A percentile compares a stretch with the other conserved stretches of the same genome.
phyloP scores from a whole-genome alignment of 2,888 invertebrate genomes.

The Malacosoma neustria region DNA sequence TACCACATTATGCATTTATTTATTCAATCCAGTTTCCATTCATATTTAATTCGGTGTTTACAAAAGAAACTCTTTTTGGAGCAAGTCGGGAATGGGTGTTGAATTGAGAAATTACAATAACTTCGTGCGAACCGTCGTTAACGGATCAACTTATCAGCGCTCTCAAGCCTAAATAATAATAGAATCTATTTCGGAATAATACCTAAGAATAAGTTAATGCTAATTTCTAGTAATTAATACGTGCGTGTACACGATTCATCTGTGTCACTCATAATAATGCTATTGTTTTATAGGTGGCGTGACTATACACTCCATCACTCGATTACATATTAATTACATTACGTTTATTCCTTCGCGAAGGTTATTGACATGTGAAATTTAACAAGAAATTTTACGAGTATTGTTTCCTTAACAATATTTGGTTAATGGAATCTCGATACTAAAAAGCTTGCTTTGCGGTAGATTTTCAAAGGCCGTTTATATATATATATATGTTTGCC shows the following conservation, averaged over 20 bases:
- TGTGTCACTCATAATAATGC: conserved; percentile 43
- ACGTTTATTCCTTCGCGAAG: background rate
- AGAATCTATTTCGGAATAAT: background rate
- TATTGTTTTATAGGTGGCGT: conserved; percentile 51
- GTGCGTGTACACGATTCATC: conserved; percentile 54
- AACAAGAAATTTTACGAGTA: too few species aligned
- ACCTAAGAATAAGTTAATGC: conserved; percentile 1
- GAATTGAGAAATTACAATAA: conserved; percentile 66
- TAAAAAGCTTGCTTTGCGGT: too few species aligned
- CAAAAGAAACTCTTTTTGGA: conserved; percentile 53
- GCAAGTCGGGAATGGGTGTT: conserved; percentile 59
- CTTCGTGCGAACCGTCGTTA: conserved; percentile 38
- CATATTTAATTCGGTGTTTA: conserved; percentile 66
- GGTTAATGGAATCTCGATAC: too few species aligned
- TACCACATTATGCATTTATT: conserved; percentile 67
- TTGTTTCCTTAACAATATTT: too few species aligned
- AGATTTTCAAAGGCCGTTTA: too few species aligned
- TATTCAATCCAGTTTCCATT: conserved; percentile 71
- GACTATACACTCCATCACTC: conserved; percentile 41
- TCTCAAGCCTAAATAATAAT: background rate
- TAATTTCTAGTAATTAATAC: conserved; percentile 14
- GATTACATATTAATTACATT: conserved; percentile 51
- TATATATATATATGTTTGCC: conserved; percentile 25
- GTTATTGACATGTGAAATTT: background rate
- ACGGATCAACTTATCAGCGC: conserved; percentile 2